phyloP scores from a whole-genome alignment of 2,888 invertebrate genomes.

The Serrognathus titanus region DNA sequence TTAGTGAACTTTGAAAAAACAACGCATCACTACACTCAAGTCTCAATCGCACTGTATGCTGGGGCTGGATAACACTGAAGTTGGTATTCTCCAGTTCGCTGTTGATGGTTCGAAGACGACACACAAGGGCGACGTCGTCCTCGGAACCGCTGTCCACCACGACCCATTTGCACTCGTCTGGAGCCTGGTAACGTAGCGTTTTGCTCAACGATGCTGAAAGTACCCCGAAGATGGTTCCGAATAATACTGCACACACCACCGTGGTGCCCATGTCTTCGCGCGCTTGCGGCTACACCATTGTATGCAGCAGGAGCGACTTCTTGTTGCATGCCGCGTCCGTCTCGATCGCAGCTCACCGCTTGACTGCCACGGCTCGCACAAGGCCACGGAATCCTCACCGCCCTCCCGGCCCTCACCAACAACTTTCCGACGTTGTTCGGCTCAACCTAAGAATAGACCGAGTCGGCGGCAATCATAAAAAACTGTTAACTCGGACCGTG shows the following conservation, averaged over 20 bases:
- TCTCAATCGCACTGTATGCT: conserved; percentile 71
- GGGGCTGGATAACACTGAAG: conserved; percentile 79
- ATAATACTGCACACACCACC: conserved; percentile 57
- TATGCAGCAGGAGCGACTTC: conserved; percentile 32
- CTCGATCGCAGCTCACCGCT: conserved; percentile 60
- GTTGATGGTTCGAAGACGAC: conserved; percentile 72
- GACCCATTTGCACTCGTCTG: conserved; percentile 79
- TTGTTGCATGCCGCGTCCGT: conserved; percentile 50
- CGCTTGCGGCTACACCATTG: conserved; percentile 39
- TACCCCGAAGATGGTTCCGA: conserved; percentile 60
- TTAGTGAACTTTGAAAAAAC: conserved; percentile 75
- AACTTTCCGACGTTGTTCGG: conserved; percentile 42
- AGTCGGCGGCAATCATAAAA: conserved; percentile 46
- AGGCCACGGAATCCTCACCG: conserved; percentile 46
- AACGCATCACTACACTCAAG: conserved; percentile 78
- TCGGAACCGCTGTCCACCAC: conserved; percentile 64
- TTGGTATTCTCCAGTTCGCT: conserved; percentile 79
- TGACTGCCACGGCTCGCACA: conserved; percentile 51
- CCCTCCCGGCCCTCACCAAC: conserved; percentile 30
- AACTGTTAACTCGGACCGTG: conserved; percentile 40
- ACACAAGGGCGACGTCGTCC: conserved; percentile 68
- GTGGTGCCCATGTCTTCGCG: conserved; percentile 49
- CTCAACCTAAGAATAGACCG: conserved; percentile 42
- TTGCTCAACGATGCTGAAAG: conserved; percentile 60
- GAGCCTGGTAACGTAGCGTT: conserved; percentile 68